Evolutionary conservation across 2,888 invertebrate genomes (phyloP).

Genomic region (Megalurothrips usitatus): DNA sequence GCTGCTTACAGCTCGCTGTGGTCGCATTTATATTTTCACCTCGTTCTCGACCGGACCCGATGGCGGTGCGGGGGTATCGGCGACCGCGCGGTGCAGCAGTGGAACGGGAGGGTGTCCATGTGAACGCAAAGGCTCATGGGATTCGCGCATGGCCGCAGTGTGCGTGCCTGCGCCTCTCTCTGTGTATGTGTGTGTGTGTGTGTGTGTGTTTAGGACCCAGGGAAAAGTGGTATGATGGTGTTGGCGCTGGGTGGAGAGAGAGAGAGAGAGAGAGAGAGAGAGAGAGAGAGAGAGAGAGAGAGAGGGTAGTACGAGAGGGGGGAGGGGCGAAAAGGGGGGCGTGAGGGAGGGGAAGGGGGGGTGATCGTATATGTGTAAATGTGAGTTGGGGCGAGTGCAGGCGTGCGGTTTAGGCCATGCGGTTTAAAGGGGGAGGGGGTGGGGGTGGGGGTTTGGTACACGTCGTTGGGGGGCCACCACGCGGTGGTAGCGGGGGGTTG

Average conservation of each 20-base stretch:
- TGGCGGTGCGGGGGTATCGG: no score
- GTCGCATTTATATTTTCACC: no score
- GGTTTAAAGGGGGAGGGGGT: neutral
- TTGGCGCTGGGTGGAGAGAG: neutral
- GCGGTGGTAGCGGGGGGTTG: neutral
- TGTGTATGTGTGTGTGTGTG: neutral
- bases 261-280: neutral
- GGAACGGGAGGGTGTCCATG: neutral
- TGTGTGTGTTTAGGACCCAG: neutral
- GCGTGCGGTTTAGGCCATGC: neutral
- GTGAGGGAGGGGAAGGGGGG: neutral
- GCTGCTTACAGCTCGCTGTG: no score
- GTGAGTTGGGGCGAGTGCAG: neutral
- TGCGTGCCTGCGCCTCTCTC: no score
- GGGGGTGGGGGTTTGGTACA: neutral
- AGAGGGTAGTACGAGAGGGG: no score
- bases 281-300: neutral
- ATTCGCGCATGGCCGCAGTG: neutral
- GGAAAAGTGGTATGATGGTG: neutral
- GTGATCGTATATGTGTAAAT: constrained; percentile 6
- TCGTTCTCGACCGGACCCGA: no score
- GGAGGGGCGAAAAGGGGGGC: no score
- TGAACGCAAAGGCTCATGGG: neutral
- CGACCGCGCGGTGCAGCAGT: no score
- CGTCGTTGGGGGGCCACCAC: neutral